phyloP scores from a whole-genome alignment of 2,113 vertebrate genomes.

The Brachyistius frenatus region DNA sequence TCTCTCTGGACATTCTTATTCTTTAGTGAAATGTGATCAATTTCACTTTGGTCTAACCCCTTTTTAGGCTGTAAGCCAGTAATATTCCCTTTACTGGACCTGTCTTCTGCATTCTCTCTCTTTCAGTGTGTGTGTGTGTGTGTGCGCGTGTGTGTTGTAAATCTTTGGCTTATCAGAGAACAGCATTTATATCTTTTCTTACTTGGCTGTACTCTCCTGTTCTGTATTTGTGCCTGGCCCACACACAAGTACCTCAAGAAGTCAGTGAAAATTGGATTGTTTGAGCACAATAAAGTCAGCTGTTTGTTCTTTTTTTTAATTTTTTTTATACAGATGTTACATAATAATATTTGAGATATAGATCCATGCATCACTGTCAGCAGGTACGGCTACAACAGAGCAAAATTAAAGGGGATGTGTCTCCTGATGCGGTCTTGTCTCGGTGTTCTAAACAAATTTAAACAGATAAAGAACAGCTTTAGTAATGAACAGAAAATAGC shows the following conservation, averaged over 20 bases:
- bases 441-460: conserved; percentile 27
- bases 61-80: conserved; percentile 32
- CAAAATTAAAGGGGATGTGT: conserved; percentile 17
- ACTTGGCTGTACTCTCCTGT: conserved; percentile 3
- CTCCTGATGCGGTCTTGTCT: conserved; percentile 11
- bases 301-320: too few relatives aligned
- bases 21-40: conserved; percentile 40
- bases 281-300: conserved; percentile 35
- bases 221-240: not conserved
- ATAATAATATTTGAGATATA: conserved; percentile 38
- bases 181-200: conserved; percentile 37
- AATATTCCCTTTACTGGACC: conserved; percentile 3
- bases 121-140: not conserved
- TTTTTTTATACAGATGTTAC: conserved; percentile 32
- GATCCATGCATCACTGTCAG: conserved; percentile 54
- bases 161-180: conserved; percentile 32
- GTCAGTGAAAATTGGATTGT: conserved; percentile 44
- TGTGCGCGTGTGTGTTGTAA: conserved; percentile 3
- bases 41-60: conserved; percentile 47
- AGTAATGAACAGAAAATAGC: conserved; percentile 52
- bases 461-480: conserved; percentile 44
- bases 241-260: conserved; percentile 17
- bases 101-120: not conserved
- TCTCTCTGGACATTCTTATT: conserved; percentile 40
- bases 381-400: not conserved